Percentiles rank a stretch among this genome's conserved stretches.
These are phyloP conservation scores for Nycticorax nycticorax DNA, from an alignment of 2,113 vertebrate species.

Conservation along the genomic window DNA sequence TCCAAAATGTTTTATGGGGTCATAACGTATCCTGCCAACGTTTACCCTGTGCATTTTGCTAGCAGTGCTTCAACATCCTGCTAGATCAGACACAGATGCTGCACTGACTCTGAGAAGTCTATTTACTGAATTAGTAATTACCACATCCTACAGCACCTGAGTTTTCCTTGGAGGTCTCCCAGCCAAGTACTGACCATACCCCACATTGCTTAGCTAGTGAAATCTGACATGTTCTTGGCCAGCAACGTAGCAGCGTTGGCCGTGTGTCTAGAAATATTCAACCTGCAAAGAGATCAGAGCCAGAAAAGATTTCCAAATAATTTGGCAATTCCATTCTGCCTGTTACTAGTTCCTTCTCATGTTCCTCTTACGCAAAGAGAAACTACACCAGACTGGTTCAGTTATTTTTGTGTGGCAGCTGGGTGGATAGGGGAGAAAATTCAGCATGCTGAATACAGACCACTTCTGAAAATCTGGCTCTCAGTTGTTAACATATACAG, in stretches of 20 bases:
- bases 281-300: constrained; percentile 47
- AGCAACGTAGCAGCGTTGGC: neutral
- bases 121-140: constrained; percentile 31
- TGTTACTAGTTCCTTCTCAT: neutral
- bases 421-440: neutral
- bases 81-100: constrained; percentile 23
- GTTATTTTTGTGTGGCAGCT: constrained; percentile 31
- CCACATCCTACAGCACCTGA: constrained; percentile 64
- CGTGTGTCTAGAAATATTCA: neutral
- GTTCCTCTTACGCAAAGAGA: neutral
- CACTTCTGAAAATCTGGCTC: neutral
- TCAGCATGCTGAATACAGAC: neutral
- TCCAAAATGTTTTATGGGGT: neutral
- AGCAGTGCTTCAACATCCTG: neutral
- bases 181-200: neutral
- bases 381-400: neutral
- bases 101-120: neutral
- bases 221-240: constrained; percentile 67
- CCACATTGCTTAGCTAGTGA: constrained; percentile 50
- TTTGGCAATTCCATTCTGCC: constrained; percentile 10
- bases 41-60: neutral
- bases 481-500: neutral
- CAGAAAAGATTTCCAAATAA: constrained; percentile 64
- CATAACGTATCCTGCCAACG: neutral
- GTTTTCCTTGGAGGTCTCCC: constrained; percentile 61